Conservation (phyloP, 2,113 vertebrate genomes). For the Hyperopisus bebe region DNA sequence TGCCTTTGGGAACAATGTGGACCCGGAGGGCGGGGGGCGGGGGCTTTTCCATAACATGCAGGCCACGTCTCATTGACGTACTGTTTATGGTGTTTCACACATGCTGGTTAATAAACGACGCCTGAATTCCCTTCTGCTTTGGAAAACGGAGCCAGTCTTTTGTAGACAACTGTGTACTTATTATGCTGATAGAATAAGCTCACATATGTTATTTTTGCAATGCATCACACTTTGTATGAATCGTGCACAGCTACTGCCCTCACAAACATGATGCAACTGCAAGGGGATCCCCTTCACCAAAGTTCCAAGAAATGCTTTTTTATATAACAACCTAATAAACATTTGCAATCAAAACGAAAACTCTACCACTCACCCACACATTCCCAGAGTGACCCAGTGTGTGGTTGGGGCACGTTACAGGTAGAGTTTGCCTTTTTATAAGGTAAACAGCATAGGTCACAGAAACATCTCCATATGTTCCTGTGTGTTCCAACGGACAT, state of each 20-base stretch:
- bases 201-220: neutral
- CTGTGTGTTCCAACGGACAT: neutral
- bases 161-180: neutral
- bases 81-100: neutral
- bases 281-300: neutral
- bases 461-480: neutral
- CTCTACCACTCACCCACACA: neutral
- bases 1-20: neutral
- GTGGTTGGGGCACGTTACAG: neutral
- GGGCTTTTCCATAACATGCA: neutral
- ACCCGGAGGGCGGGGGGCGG: neutral
- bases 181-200: neutral
- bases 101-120: neutral
- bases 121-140: neutral
- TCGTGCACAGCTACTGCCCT: neutral
- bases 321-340: neutral
- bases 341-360: neutral
- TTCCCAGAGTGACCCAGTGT: neutral
- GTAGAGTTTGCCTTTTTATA: neutral
- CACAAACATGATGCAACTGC: neutral
- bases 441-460: neutral
- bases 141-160: neutral
- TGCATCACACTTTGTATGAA: neutral
- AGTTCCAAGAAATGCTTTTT: neutral
- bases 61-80: neutral